Evolutionary conservation across 2,888 invertebrate species (phyloP), one percentile per base, ranked within the genome.

Genomic region (Horisme vitalbata): DNA sequence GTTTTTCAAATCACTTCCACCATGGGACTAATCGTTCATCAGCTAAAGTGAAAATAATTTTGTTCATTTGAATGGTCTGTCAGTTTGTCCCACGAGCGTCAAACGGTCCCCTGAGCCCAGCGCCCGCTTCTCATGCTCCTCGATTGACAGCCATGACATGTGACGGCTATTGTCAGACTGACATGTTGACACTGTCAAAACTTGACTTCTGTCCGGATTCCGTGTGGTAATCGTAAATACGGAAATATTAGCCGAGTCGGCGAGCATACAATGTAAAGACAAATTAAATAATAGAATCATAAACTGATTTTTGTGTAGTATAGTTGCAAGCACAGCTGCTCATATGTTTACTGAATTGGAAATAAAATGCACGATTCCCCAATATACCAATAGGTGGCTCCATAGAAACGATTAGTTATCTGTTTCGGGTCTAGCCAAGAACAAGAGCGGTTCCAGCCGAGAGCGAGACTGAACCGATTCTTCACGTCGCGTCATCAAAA

Each of bases 271-370:
- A 89, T 86, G 77, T 71, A 81, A 65, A 80, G 80, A 83, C 83
- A 88, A 87, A 88, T 89, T 87, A 85, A 89, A 89, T 86, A 89
- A 89, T 81, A 73, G 87, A 86, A 85, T 80, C 79, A 79, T 76
- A 75, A 77, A 75, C 70, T 71, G 60, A 61, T 64, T 70, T 68
- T 71, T 71, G 66, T 63, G 54, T 54, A 52, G 63, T 57, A 46
- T 20, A n/a, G n/a, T n/a, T n/a, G n/a, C 55, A 71, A 86, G 86
- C 55, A 71, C 87, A 87, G 80, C 88, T 85, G 87, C 72, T 66
- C 63, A 45, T 61, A 62, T 63, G 62, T 59, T 54, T 56, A 48
- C 44, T 35, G 27, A 41, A 26, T 23, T 37, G 36, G 31, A 33
- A 45, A 39, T 32, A 31, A 38, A 49, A 59, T 65, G 66, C n/a